These are phyloP conservation scores for Styela clava DNA, from an alignment of 23 tunicate genomes.

Conservation along the genomic window DNA sequence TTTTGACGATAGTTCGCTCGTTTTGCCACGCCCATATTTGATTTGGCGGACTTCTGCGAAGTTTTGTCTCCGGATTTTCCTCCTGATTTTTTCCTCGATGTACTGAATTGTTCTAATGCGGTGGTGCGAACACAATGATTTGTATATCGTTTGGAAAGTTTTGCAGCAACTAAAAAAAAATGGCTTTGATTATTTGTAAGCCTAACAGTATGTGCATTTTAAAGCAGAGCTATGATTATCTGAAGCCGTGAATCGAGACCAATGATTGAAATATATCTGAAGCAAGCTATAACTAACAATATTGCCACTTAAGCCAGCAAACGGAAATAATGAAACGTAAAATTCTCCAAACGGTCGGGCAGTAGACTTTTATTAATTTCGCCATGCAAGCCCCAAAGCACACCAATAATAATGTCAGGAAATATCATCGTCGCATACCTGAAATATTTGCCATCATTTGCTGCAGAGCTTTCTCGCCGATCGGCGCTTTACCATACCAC, in stretches of 20 bases:
- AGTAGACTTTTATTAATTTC: no score
- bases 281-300: no score
- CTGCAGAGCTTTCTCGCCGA: conserved; percentile 96
- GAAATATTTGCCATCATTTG: conserved; percentile 98
- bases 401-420: no score
- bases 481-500: conserved; percentile 99
- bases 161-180: conserved; percentile 66
- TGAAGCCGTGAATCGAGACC: no score
- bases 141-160: conserved; percentile 84
- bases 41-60: neutral
- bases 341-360: no score
- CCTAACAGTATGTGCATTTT: neutral
- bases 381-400: no score
- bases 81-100: conserved; percentile 30
- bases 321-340: no score
- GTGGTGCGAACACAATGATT: conserved; percentile 98
- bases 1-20: neutral
- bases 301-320: no score
- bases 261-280: no score
- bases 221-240: neutral
- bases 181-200: neutral
- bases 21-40: neutral
- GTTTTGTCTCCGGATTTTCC: neutral
- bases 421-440: no score
- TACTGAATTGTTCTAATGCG: conserved; percentile 76